phyloP scores from a whole-genome alignment of 2,797 vertebrate species.

The Apodemus agrarius region DNA sequence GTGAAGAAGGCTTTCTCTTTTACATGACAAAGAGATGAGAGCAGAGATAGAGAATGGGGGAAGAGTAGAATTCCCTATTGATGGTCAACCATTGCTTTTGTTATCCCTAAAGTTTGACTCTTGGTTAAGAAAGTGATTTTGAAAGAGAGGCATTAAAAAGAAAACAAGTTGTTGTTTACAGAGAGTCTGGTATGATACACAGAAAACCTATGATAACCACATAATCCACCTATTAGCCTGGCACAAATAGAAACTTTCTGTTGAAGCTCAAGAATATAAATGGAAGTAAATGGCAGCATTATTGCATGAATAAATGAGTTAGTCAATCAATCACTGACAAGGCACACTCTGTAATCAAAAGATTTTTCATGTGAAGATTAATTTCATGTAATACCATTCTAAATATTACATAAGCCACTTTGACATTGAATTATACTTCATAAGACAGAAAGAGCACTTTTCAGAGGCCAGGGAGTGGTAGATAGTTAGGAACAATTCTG shows the following conservation, averaged over 20 bases:
- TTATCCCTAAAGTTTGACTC: background rate
- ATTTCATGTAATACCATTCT: conserved; percentile 88
- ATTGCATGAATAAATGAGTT: conserved; percentile 88
- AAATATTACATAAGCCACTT: conserved; percentile 88
- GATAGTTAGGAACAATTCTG: conserved; percentile 62
- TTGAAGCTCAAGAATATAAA: conserved; percentile 85
- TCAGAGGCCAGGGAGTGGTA: background rate
- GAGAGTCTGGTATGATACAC: conserved; percentile 47
- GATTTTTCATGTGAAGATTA: conserved; percentile 89
- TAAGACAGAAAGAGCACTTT: conserved; percentile 68
- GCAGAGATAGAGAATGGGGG: background rate
- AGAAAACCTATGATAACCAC: conserved; percentile 72
- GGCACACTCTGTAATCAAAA: conserved; percentile 87
- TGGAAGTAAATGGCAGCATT: conserved; percentile 83
- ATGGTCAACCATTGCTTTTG: background rate
- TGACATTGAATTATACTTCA: conserved; percentile 87
- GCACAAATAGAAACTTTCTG: conserved; percentile 82
- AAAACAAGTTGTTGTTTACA: background rate
- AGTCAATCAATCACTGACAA: conserved; percentile 88
- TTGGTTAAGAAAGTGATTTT: conserved; percentile 1
- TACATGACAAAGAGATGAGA: background rate
- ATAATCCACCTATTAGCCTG: conserved; percentile 79
- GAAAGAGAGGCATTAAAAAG: conserved; percentile 7
- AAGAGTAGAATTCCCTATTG: background rate
- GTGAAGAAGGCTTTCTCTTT: conserved; percentile 20